phyloP scores from a whole-genome alignment of 2,797 vertebrate species.

The Alca torda region DNA sequence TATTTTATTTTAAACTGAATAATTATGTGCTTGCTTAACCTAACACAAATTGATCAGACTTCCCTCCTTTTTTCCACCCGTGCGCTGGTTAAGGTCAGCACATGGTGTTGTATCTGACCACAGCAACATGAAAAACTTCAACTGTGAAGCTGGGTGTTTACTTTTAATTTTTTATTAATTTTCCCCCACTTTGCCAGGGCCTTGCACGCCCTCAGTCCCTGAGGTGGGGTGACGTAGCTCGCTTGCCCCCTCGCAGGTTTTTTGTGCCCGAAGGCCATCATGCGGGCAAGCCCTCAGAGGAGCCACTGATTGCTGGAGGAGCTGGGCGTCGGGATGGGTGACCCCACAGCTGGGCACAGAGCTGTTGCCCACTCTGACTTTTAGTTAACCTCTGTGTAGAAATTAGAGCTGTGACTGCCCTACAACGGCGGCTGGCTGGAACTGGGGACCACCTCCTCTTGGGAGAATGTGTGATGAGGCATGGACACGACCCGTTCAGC shows the following conservation, averaged over 20 bases:
- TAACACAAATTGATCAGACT: background rate
- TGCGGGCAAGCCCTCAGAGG: background rate
- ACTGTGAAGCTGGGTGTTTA: background rate
- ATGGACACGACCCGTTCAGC: fast-evolving
- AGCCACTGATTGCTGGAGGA: background rate
- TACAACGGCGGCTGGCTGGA: background rate
- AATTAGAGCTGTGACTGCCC: background rate
- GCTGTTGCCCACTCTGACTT: background rate
- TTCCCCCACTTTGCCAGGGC: background rate
- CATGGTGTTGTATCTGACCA: background rate
- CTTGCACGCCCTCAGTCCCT: background rate
- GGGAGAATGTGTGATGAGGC: background rate
- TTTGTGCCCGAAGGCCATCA: background rate
- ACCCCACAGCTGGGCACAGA: background rate
- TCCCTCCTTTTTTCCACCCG: background rate
- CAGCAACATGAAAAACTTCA: background rate
- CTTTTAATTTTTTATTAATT: background rate
- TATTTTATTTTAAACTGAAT: background rate
- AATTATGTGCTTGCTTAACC: background rate
- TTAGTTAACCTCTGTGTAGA: background rate
- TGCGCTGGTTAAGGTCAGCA: background rate
- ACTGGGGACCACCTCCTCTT: background rate
- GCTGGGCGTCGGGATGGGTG: background rate
- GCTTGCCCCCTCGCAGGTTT: background rate
- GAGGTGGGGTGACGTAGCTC: background rate